These are phyloP conservation scores for Neomonachus schauinslandi DNA, from an alignment of 2,113 vertebrate genomes.

Conservation along the genomic window DNA sequence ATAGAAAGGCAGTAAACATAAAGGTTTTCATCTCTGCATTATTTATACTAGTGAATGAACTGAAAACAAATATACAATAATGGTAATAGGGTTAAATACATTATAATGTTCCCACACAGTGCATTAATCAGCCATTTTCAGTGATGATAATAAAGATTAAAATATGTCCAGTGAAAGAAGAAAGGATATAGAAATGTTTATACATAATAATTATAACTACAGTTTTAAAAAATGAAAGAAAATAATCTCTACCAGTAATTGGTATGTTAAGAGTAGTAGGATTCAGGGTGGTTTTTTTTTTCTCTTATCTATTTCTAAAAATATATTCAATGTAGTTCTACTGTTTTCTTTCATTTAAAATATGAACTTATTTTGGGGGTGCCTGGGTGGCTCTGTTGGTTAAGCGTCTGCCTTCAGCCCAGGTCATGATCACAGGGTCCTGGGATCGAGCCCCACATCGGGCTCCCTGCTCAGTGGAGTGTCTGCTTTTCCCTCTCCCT, in stretches of 20 bases:
- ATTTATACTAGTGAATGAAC: background rate
- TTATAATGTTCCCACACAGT: background rate
- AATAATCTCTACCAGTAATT: background rate
- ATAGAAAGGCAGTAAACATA: background rate
- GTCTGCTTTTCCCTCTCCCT: too few relatives aligned
- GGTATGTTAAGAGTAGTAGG: background rate
- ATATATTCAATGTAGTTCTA: background rate
- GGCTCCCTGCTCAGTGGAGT: too few relatives aligned
- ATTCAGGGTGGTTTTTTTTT: background rate
- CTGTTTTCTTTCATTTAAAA: conserved; percentile 35
- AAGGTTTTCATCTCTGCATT: background rate
- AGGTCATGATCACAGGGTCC: background rate
- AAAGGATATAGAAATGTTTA: background rate
- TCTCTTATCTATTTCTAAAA: conserved; percentile 9
- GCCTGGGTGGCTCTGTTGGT: background rate
- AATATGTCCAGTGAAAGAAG: background rate
- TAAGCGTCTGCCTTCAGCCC: background rate
- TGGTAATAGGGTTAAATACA: background rate
- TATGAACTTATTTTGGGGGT: background rate
- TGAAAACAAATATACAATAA: background rate
- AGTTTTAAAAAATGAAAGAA: background rate
- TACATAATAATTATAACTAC: background rate
- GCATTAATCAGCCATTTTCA: background rate
- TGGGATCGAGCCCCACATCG: too few relatives aligned
- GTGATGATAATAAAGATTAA: background rate